Percentiles rank a stretch among this genome's conserved stretches.
Conservation (phyloP, 2,797 vertebrate species). For the Menidia menidia region DNA sequence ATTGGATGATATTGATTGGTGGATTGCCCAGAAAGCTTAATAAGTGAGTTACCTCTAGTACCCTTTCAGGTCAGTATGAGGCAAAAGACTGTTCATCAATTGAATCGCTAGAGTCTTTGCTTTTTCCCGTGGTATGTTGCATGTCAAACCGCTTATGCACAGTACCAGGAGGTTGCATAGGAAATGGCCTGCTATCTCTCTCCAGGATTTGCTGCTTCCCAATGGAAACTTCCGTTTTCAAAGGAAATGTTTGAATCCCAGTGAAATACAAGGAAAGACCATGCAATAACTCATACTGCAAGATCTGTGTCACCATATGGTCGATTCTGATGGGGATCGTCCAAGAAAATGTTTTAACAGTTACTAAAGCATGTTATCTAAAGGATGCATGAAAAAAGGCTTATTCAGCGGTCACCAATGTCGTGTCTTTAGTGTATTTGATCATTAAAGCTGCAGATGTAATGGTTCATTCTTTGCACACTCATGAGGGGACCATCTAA, state of each 20-base stretch:
- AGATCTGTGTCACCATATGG: constrained; percentile 36
- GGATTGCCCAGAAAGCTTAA: neutral
- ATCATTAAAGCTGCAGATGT: constrained; percentile 36
- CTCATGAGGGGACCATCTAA: constrained; percentile 49
- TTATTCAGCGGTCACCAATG: constrained; percentile 19
- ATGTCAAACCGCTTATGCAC: neutral
- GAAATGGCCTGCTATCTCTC: neutral
- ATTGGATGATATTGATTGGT: neutral
- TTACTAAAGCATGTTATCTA: constrained; percentile 45
- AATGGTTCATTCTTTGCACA: constrained; percentile 31
- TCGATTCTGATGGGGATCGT: constrained; percentile 51
- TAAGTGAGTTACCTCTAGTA: neutral
- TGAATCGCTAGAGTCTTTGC: neutral
- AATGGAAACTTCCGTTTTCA: constrained; percentile 32
- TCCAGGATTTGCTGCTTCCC: constrained; percentile 7
- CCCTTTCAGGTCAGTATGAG: neutral
- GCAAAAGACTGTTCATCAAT: neutral
- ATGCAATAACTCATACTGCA: constrained; percentile 27
- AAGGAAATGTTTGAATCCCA: constrained; percentile 44
- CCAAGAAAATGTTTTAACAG: constrained; percentile 48
- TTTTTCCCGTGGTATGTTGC: neutral
- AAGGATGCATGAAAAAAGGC: constrained; percentile 38
- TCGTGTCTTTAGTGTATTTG: constrained; percentile 41
- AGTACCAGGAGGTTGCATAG: neutral
- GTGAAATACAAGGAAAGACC: constrained; percentile 27